phyloP scores from a whole-genome alignment of 2,797 vertebrate species.

The Mus caroli region DNA sequence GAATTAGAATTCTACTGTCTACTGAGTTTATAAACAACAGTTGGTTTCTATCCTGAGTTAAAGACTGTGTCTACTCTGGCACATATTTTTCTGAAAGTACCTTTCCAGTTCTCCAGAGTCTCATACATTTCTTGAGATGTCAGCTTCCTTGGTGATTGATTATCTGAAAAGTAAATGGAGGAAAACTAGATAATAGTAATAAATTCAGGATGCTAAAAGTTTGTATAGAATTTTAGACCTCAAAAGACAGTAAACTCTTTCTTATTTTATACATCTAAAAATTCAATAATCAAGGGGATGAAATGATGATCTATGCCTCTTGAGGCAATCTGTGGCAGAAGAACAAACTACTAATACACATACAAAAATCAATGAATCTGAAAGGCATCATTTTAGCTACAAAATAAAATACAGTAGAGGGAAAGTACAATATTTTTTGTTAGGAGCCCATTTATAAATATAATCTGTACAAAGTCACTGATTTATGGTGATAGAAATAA shows the following conservation, averaged over 20 bases:
- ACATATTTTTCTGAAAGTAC: slow-evolving; percentile 13
- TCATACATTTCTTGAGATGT: slow-evolving; percentile 7
- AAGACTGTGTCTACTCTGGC: background rate
- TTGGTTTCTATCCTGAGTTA: slow-evolving; percentile 14
- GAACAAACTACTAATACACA: background rate
- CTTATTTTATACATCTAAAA: slow-evolving; percentile 23
- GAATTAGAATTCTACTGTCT: slow-evolving; percentile 16
- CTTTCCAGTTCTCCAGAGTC: background rate
- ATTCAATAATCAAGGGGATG: slow-evolving; percentile 22
- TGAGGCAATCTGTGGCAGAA: background rate
- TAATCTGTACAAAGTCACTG: background rate
- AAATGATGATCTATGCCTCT: background rate
- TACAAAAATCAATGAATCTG: background rate
- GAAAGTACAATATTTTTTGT: background rate
- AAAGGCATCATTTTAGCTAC: slow-evolving; percentile 10
- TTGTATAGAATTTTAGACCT: background rate
- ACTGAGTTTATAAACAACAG: background rate
- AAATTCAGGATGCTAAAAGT: slow-evolving; percentile 37
- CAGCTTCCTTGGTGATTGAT: background rate
- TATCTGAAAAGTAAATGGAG: slow-evolving; percentile 51
- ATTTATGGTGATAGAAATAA: background rate
- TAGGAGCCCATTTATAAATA: background rate
- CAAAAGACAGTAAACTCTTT: background rate
- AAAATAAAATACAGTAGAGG: background rate
- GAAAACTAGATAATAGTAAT: background rate